Conservation (phyloP, 2,113 vertebrate species). For the Zosterops pallidus region DNA sequence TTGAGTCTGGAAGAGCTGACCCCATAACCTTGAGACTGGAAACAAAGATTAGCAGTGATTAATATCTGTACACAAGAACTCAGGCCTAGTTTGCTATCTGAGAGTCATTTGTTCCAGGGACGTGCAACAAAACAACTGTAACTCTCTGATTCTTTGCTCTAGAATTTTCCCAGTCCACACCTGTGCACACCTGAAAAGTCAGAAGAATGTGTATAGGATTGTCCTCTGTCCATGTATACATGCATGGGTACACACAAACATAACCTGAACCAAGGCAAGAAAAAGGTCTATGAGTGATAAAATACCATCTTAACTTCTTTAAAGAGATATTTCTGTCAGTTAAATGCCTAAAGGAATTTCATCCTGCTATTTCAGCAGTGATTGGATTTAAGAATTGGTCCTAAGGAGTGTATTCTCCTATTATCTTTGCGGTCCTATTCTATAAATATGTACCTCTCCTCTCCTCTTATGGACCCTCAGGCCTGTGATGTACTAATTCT, state of each 20-base stretch:
- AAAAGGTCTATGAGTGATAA: not conserved
- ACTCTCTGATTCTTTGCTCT: not conserved
- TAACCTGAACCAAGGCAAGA: not conserved
- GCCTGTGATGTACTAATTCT: not conserved
- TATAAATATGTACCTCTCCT: not conserved
- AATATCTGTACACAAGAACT: not conserved
- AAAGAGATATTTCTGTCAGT: not conserved
- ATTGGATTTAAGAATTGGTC: not conserved
- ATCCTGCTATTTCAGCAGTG: not conserved
- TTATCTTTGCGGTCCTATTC: not conserved
- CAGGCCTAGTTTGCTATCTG: not conserved
- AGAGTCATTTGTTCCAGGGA: not conserved
- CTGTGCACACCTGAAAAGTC: not conserved
- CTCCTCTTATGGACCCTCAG: not conserved
- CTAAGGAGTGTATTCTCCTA: not conserved
- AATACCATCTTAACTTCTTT: not conserved
- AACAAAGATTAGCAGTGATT: not conserved
- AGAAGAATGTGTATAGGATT: not conserved
- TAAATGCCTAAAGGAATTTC: not conserved
- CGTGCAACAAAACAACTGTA: not conserved
- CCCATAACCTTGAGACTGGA: not conserved
- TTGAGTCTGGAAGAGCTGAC: not conserved
- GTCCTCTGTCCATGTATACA: accelerated
- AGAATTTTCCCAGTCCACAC: not conserved
- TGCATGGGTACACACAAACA: too few species aligned